phyloP scores from a whole-genome alignment of 2,113 vertebrate species.

The Sapayoa aenigma region DNA sequence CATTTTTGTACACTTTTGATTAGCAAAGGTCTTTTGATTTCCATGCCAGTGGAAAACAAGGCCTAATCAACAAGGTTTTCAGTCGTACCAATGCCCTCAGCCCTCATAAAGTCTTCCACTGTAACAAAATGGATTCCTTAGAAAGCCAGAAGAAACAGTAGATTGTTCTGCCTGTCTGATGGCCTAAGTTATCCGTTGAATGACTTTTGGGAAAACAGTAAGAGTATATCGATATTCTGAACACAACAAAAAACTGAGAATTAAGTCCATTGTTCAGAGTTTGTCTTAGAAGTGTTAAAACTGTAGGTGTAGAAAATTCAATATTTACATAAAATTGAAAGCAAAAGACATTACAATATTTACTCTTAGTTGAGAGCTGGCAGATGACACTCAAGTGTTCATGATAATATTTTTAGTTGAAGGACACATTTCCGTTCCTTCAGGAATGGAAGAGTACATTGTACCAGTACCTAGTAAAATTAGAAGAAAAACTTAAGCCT shows the following conservation, averaged over 20 bases:
- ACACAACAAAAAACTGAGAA: not conserved
- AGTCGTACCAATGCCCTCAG: not conserved
- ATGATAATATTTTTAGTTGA: not conserved
- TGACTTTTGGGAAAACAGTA: not conserved
- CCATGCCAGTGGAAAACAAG: not conserved
- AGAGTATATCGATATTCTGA: not conserved
- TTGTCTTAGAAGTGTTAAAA: not conserved
- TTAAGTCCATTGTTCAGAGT: not conserved
- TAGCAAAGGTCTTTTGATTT: not conserved
- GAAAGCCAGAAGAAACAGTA: not conserved
- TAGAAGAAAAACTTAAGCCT: not conserved
- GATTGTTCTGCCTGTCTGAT: not conserved
- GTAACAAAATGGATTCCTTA: not conserved
- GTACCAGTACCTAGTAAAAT: not conserved
- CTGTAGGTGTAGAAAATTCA: not conserved
- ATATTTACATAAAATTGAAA: slow-evolving; percentile 1
- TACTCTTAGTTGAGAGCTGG: not conserved
- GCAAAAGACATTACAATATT: not conserved
- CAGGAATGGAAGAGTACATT: not conserved
- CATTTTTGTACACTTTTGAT: not conserved
- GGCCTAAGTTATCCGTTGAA: not conserved
- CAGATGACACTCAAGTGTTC: not conserved
- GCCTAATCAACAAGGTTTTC: not conserved
- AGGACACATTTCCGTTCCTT: not conserved
- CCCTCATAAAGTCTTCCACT: not conserved